Evolutionary conservation across 1,140 invertebrate species (phyloP), one percentile per base, ranked within the genome.

Genomic region (Drosophila nebulosa): DNA sequence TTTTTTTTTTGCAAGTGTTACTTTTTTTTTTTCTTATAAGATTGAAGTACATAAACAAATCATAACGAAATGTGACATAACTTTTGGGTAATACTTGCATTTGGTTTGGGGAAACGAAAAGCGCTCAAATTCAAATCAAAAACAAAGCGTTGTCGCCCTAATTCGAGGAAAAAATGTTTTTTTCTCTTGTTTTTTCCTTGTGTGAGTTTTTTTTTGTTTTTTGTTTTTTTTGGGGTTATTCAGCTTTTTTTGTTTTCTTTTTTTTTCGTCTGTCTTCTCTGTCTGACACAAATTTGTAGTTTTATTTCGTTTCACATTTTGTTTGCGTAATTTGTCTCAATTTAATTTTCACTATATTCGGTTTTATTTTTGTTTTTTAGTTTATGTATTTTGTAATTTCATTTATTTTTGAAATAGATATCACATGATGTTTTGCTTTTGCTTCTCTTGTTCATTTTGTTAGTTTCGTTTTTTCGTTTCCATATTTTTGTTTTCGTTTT

Each of bases 401-500:
- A 78, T 72, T 79, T 89, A 85, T 89, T 89, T 80, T 89, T 85
- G 79, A 89, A 89, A 89, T 89, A 85, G 77, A 89, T 89, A 89
- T 89, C 84, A 86, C 84, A 86, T 83, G 83, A 89, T 78, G 69
- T 80, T 85, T 85, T 89, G 64, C 69, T 84, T 89, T 55, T 79
- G 75, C 66, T 75, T 79, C 7, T 46, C 39, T 46, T 46, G 39
- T 46, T 46, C 18, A 21, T 46, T 46, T 46, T 46, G 18, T 42
- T 42, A 18, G 14, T 42, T 42, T 42, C 16, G 7, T 14, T 42
- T 42, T 42, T 70, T 74, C n/a, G n/a, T n/a, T 56, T 57, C 66
- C 64, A 64, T 56, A 64, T 71, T 66, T 39, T 10, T 55, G 59
- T 21, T 26, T 53, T 53, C 4, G 18, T 53, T 6, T 42, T 22